Evolutionary conservation across 1,140 invertebrate genomes (phyloP), one percentile per base, ranked within the genome.

Genomic region (Drosophila quadrilineata): DNA sequence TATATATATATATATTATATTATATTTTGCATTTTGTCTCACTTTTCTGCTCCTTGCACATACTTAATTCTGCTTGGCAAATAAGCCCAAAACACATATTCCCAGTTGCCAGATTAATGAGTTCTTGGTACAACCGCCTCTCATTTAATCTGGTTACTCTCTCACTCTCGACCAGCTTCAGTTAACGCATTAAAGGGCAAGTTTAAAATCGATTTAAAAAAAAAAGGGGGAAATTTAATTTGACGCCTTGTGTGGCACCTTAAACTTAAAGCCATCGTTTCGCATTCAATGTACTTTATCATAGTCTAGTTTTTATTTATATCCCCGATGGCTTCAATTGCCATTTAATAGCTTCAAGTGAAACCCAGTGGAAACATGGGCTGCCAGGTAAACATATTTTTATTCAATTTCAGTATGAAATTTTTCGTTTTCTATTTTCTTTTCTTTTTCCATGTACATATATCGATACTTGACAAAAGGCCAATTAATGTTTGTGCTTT

Each of bases 401-500:
- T n/a, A n/a, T n/a, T n/a, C n/a, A 43, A 43, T 41, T 9, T 16
- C 16, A 35, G 6, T 28, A 21, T 35, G n/a, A n/a, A n/a, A n/a
- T n/a, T n/a, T n/a, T n/a, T n/a, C n/a, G n/a, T n/a, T n/a, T n/a
- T n/a, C n/a, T n/a, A n/a, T n/a, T n/a, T n/a, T n/a, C n/a, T n/a
- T n/a, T n/a, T n/a, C n/a, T n/a, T n/a, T n/a, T n/a, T n/a, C n/a
- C n/a, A n/a, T n/a, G n/a, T n/a, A n/a, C n/a, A n/a, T n/a, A n/a
- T n/a, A n/a, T n/a, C n/a, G 31, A 28, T 50, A 6, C 35, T 35
- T 21, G 28, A 69, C 68, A 76, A 82, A 72, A 54, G 31, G 48
- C 43, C 77, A 84, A 84, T 80, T 80, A 80, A 65, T 72, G 62
- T 59, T 72, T 67, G 41, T 67, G n/a, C 73, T 82, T 75, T 75